phyloP scores from a whole-genome alignment of 2,888 invertebrate species.

The Lithophane socia region DNA sequence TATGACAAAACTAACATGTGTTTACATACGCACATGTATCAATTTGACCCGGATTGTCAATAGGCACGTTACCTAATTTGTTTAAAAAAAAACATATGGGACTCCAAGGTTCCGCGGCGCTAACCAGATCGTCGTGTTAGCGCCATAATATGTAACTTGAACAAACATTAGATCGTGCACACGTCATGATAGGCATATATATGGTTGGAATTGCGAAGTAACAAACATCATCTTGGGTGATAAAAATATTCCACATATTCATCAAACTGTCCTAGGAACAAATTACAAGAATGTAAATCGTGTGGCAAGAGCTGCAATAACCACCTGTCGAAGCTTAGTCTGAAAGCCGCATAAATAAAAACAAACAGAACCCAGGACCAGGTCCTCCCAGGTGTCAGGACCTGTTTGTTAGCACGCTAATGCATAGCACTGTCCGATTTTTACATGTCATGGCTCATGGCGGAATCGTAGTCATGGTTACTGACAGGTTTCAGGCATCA shows the following conservation, averaged over 20 bases:
- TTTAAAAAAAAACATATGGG: conserved; percentile 83
- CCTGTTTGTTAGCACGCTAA: no score
- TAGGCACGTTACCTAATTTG: conserved; percentile 86
- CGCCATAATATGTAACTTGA: conserved; percentile 56
- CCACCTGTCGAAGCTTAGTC: neutral
- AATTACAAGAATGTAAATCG: neutral
- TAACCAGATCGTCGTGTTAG: conserved; percentile 63
- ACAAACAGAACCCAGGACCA: no score
- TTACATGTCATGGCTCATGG: neutral
- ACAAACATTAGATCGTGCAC: conserved; percentile 58
- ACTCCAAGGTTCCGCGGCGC: conserved; percentile 75
- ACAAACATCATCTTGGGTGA: neutral
- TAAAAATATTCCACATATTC: conserved; percentile 5
- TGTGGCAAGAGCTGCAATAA: neutral
- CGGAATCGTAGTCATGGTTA: neutral
- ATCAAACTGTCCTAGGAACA: neutral
- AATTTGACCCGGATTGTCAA: conserved; percentile 83
- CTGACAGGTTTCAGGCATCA: conserved; percentile 16
- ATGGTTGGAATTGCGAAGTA: conserved; percentile 18
- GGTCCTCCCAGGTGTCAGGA: no score
- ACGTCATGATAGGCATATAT: conserved; percentile 48
- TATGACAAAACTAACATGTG: conserved; percentile 29
- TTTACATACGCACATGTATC: conserved; percentile 42
- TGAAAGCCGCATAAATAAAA: neutral
- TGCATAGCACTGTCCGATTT: neutral